phyloP scores from a whole-genome alignment of 2,113 vertebrate species.

The Entosphenus tridentatus region DNA sequence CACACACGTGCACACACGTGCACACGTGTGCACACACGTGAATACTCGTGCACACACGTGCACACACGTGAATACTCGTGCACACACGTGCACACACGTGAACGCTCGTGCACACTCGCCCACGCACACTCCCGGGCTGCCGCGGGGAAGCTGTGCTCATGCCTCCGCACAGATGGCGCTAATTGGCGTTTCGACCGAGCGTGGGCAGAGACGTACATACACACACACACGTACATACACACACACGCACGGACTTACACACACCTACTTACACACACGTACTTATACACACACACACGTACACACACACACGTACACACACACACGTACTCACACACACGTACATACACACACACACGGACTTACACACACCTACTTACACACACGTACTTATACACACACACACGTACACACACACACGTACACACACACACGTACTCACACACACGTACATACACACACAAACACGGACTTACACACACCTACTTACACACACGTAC shows the following conservation, averaged over 20 bases:
- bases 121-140: not conserved
- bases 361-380: too few relatives aligned
- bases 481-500: not conserved
- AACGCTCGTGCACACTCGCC: not conserved
- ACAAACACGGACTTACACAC: not conserved
- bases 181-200: too few relatives aligned
- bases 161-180: too few relatives aligned
- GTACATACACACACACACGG: not conserved
- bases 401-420: too few relatives aligned
- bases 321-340: not conserved
- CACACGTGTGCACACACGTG: not conserved
- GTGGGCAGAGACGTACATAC: too few relatives aligned
- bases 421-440: too few relatives aligned
- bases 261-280: too few relatives aligned
- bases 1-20: not conserved
- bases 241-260: too few relatives aligned
- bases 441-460: too few relatives aligned
- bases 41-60: not conserved
- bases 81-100: not conserved
- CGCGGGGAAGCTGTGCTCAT: too few relatives aligned
- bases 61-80: not conserved
- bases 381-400: too few relatives aligned
- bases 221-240: too few relatives aligned
- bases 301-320: not conserved
- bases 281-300: not conserved